These are phyloP conservation scores for Trichomalopsis sarcophagae DNA, from an alignment of 1,140 invertebrate species.

Conservation along the genomic window DNA sequence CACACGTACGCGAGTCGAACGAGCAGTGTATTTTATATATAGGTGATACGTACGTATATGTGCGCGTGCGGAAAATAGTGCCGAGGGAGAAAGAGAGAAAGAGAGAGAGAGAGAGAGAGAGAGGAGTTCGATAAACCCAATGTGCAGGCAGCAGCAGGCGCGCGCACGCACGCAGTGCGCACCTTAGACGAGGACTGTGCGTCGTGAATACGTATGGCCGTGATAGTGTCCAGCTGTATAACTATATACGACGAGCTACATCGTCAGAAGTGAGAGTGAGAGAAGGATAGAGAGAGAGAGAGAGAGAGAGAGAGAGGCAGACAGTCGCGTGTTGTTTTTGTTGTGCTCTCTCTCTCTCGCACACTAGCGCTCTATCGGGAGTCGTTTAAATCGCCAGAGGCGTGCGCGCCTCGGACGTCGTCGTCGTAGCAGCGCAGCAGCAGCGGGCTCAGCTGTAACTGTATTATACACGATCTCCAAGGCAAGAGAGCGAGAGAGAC, in stretches of 20 bases:
- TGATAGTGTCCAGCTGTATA: not conserved
- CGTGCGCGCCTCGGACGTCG: conserved; percentile 2
- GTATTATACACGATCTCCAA: not conserved
- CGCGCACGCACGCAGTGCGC: conserved; percentile 6
- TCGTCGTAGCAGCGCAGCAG: not conserved
- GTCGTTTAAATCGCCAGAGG: not conserved
- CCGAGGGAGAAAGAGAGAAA: not conserved
- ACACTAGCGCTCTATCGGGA: not conserved
- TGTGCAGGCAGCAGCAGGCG: conserved; percentile 1
- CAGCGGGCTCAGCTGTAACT: not conserved
- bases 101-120: not conserved
- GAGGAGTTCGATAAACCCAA: conserved; percentile 3
- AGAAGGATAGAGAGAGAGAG: conserved; percentile 3
- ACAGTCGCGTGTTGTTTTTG: conserved; percentile 5
- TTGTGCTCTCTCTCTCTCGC: not conserved
- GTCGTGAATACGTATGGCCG: not conserved
- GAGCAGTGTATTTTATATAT: not conserved
- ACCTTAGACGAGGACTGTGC: not conserved
- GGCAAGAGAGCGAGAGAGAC: not conserved
- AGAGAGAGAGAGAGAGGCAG: not conserved
- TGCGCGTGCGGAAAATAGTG: not conserved
- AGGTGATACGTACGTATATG: not conserved
- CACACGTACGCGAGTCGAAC: not conserved
- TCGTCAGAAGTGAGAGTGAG: not conserved
- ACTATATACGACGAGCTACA: not conserved